Base-by-base conservation (phyloP, 23 tunicate species). In the Trididemnum miniatum region DNA sequence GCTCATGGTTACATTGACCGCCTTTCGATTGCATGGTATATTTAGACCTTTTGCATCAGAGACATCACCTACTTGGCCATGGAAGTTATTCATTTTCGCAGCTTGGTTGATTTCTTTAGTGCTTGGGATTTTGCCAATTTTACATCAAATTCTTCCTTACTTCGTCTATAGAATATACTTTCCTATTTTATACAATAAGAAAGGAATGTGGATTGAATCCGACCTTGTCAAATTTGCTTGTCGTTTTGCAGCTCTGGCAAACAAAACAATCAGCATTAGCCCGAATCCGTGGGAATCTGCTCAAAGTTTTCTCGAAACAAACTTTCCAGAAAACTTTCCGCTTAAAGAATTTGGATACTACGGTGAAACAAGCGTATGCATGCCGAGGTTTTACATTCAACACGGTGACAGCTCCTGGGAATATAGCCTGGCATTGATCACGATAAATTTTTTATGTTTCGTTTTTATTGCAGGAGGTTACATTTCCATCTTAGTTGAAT, bases 281-380 rank as follows among this genome's bases (percentile, higher is more conserved):
- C 31, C 50, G 1, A 50, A 51, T 26, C 1, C 26, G 1, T 82
- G 79, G 79, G 31, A 50, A 2, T 52, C 60, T 2, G 67, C 27
- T 0, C 9, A 71, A 27, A 31, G 18, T 3, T 50, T 5, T 31
- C 40, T 82, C 27, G 2, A 40, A 1, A 15, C 32, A 0, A 69
- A 51, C 12, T 71, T 71, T 71, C 79, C 86, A 27, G 24, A 35
- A 20, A 7, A 51, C 1, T 3, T 40, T 29, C 59, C 76, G 0
- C 50, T 65, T 5, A 77, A 81, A 4, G 72, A 73, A 34, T 74
- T 84, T 64, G 87, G 87, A 35, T 84, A 84, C 39, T 84, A 73
- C 69, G 81, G 87, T 12, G 81, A 84, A 84, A 75, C 87, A 35
- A 84, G 81, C 60, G 73, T 84, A 24, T 84, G 87, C 32, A 54